phyloP scores from a whole-genome alignment of 1,140 invertebrate species.

The Ostrea denselamellosa region DNA sequence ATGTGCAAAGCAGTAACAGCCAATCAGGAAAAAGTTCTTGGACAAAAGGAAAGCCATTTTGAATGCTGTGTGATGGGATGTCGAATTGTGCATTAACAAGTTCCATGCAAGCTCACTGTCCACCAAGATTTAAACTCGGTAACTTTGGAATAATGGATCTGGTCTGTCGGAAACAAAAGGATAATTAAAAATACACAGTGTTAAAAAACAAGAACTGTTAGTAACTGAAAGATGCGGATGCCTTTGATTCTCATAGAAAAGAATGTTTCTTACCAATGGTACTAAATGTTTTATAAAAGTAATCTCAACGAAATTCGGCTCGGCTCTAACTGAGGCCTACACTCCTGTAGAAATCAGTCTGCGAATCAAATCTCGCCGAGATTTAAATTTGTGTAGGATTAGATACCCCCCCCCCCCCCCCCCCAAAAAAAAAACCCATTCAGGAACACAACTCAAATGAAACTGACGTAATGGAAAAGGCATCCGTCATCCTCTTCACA shows the following conservation, averaged over 20 bases:
- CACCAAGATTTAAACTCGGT: slow-evolving; percentile 68
- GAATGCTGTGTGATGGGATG: slow-evolving; percentile 41
- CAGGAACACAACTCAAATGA: too few relatives aligned
- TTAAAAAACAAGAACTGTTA: slow-evolving; percentile 16
- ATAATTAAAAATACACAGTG: slow-evolving; percentile 44
- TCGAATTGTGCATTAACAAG: slow-evolving; percentile 37
- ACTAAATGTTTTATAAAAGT: too few relatives aligned
- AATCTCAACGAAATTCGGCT: too few relatives aligned
- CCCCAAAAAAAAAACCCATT: too few relatives aligned
- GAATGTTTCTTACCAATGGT: too few relatives aligned
- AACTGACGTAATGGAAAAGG: too few relatives aligned
- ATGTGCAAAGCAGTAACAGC: slow-evolving; percentile 24
- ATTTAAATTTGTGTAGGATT: too few relatives aligned
- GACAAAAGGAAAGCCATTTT: slow-evolving; percentile 24
- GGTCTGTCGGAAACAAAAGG: slow-evolving; percentile 62
- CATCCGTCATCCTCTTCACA: too few relatives aligned
- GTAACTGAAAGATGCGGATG: background rate
- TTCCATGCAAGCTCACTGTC: slow-evolving; percentile 61
- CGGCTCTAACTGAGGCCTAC: too few relatives aligned
- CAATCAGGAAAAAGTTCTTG: background rate
- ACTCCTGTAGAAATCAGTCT: too few relatives aligned
- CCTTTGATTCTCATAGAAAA: background rate
- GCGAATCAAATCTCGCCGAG: too few relatives aligned
- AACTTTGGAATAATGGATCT: slow-evolving; percentile 70
- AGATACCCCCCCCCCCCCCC: too few relatives aligned